Conservation (phyloP, 64 coral and sea anemone species). For the Porites australiensis region DNA sequence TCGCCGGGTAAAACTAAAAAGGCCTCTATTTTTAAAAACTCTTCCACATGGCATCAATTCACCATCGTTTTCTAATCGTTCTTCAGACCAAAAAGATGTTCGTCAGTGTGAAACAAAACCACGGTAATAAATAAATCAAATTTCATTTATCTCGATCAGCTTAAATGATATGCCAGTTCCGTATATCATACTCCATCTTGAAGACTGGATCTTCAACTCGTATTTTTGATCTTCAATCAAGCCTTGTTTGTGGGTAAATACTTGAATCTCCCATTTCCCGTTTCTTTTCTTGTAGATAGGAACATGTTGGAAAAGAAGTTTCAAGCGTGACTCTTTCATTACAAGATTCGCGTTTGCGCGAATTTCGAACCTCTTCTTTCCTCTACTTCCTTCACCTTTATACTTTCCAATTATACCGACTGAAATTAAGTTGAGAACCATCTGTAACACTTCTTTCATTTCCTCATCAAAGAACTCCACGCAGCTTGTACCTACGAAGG, state of each 20-base stretch:
- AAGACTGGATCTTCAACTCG: background rate
- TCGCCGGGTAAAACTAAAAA: no score
- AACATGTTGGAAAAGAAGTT: background rate
- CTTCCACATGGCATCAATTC: no score
- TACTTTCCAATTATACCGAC: constrained; percentile 8
- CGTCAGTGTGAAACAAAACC: no score
- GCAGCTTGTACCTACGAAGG: constrained; percentile 43
- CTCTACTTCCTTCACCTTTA: constrained; percentile 2
- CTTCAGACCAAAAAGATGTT: no score
- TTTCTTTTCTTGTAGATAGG: constrained; percentile 4
- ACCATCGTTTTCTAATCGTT: no score
- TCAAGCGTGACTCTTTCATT: constrained; percentile 1
- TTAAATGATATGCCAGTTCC: constrained; percentile 22
- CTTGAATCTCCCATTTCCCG: constrained; percentile 36
- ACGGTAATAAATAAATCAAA: no score
- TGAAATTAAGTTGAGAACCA: constrained; percentile 35
- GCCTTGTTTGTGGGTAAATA: no score
- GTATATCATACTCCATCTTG: background rate
- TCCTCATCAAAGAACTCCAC: constrained; percentile 48
- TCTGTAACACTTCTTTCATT: constrained; percentile 51
- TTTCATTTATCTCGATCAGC: background rate
- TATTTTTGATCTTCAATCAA: background rate
- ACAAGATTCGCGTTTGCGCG: constrained; percentile 1
- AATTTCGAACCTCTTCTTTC: background rate
- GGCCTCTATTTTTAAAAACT: no score